Conservation (phyloP, 2,113 vertebrate species). For the Herpetotheres cachinnans region DNA sequence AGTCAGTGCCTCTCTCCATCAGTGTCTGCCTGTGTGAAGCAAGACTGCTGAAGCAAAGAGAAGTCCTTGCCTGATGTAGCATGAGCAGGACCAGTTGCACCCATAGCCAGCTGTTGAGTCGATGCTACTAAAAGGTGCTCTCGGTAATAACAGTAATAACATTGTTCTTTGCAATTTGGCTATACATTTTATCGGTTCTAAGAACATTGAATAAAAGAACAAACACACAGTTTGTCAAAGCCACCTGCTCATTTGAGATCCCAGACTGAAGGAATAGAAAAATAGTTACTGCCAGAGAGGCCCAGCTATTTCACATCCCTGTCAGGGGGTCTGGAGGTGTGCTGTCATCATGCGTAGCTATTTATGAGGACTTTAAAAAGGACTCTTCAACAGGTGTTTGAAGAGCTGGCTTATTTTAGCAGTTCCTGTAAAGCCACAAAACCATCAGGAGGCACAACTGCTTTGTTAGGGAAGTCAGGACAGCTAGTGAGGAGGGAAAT, state of each 20-base stretch:
- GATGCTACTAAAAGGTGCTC: background rate
- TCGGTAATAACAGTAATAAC: background rate
- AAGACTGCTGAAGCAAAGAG: background rate
- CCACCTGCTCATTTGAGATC: background rate
- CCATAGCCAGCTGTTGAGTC: background rate
- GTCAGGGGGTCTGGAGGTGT: background rate
- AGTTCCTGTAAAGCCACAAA: background rate
- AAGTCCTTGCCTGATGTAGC: background rate
- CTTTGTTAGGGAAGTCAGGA: background rate
- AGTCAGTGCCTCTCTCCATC: background rate
- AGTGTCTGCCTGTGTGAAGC: background rate
- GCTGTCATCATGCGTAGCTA: fast-evolving
- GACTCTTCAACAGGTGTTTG: background rate
- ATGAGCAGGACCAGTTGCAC: background rate
- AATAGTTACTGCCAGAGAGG: background rate
- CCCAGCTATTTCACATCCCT: background rate
- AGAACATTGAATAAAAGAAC: background rate
- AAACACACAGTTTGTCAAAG: background rate
- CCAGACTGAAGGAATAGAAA: background rate
- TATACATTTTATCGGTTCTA: background rate
- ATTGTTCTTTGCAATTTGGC: background rate
- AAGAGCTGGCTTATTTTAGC: background rate
- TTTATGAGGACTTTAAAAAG: background rate
- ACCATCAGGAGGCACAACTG: background rate
- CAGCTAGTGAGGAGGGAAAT: background rate